Evolutionary conservation across 1,140 invertebrate genomes (phyloP), one percentile per base, ranked within the genome.

Genomic region (Ceratina japonica): DNA sequence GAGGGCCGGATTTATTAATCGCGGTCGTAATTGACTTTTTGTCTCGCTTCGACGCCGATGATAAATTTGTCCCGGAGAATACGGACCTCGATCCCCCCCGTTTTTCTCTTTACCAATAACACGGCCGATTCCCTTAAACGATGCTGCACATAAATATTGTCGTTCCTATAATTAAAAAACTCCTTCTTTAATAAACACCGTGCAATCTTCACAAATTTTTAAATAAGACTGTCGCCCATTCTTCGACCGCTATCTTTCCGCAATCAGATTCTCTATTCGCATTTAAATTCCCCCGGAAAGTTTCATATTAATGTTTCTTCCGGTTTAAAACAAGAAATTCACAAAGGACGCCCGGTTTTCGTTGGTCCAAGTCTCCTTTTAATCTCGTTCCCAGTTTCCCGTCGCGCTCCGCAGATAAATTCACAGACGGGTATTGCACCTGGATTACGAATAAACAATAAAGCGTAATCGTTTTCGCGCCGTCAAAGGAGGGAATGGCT

Each of bases 11-110:
- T 79, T 70, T 70, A 79, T 79, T 79, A 79, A 74, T 73, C 76
- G 69, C 52, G 13, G 52, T 51, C 62, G 59, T 73, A 72, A 79
- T 79, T 65, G 76, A 79, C 76, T 79, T 79, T 74, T 79, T 79
- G 58, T 71, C 64, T 37, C n/a, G 37, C 5, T 44, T 44, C 59
- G 68, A 37, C 61, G 61, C 24, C 24, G 75, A 77, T 71, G 71
- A 77, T 71, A 71, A 77, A 77, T 77, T 71, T 77, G 75, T 77
- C 68, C 18, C 24, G 75, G 13, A 37, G 75, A 71, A 49, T 1
- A 7, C 15, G 49, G 62, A 44, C 37, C 37, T 44, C 44, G 58
- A n/a, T n/a, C 16, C 27, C 22, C 22, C 16, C 3, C 7, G 10
- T 16, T 22, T 3, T 2, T 10, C 18, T n/a, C 5, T 71, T 62